These are phyloP conservation scores for Polylopha cassiicola DNA, from an alignment of 2,888 invertebrate genomes.

Conservation along the genomic window DNA sequence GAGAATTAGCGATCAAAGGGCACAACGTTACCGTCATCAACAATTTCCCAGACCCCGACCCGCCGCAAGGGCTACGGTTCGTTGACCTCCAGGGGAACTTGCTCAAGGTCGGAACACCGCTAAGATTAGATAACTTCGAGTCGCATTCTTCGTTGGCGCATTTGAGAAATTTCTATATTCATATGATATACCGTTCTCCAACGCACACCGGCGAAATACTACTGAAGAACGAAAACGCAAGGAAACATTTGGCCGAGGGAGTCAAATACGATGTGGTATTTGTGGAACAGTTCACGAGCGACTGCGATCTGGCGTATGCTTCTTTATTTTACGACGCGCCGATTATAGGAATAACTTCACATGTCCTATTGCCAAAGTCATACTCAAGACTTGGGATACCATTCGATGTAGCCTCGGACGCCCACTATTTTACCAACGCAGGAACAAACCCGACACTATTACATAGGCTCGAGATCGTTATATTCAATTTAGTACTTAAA, in stretches of 20 bases:
- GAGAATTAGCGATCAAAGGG: slow-evolving; percentile 68
- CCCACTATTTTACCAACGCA: slow-evolving; percentile 57
- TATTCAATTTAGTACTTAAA: slow-evolving; percentile 35
- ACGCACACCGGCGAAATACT: slow-evolving; percentile 37
- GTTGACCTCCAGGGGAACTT: slow-evolving; percentile 44
- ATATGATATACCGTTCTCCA: no score
- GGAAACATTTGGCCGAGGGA: slow-evolving; percentile 34
- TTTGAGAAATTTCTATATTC: slow-evolving; percentile 21
- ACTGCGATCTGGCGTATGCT: slow-evolving; percentile 60
- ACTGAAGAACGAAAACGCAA: slow-evolving; percentile 43
- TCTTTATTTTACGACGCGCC: slow-evolving; percentile 58
- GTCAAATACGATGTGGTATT: slow-evolving; percentile 63
- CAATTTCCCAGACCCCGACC: slow-evolving; percentile 58
- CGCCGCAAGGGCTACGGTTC: slow-evolving; percentile 64
- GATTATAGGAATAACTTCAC: slow-evolving; percentile 72
- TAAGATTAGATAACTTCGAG: slow-evolving; percentile 21
- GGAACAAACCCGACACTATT: slow-evolving; percentile 45
- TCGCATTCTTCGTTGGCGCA: slow-evolving; percentile 8
- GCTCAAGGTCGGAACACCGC: slow-evolving; percentile 1
- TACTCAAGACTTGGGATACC: slow-evolving; percentile 65
- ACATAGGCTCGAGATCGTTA: slow-evolving; percentile 40
- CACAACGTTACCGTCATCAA: slow-evolving; percentile 78
- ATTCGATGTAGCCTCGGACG: slow-evolving; percentile 65
- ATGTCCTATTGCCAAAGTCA: slow-evolving; percentile 66
- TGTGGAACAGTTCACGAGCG: slow-evolving; percentile 65